Evolutionary conservation across 1,140 invertebrate species (phyloP).

Genomic region (Drosophila tani): DNA sequence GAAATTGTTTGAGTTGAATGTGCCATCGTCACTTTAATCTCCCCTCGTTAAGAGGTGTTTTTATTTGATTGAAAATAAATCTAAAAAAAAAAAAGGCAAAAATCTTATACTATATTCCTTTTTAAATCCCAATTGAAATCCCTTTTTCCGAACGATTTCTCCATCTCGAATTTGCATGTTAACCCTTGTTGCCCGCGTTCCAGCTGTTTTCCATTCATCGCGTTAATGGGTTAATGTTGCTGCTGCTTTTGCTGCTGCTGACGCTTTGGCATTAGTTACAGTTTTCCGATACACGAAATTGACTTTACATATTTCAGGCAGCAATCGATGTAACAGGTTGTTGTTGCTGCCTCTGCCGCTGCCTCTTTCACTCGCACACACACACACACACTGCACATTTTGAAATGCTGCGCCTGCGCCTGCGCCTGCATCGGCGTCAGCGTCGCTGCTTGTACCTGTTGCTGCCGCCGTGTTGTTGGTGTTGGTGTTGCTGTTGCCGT

Average conservation of each 20-base stretch:
- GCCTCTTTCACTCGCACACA: conserved; percentile 32
- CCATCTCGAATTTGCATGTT: not conserved
- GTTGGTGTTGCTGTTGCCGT: too few relatives aligned
- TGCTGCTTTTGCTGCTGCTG: conserved; percentile 37
- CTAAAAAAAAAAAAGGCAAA: too few relatives aligned
- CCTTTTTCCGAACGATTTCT: not conserved
- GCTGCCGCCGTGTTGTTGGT: conserved; percentile 31
- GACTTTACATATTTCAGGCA: conserved; percentile 79
- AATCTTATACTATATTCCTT: too few relatives aligned
- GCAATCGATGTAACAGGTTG: conserved; percentile 72
- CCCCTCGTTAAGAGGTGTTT: too few relatives aligned
- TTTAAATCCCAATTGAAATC: not conserved
- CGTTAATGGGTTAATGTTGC: conserved; percentile 58
- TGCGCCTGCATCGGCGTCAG: conserved; percentile 11
- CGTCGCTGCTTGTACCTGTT: conserved; percentile 65
- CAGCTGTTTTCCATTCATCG: conserved; percentile 22
- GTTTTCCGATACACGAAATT: conserved; percentile 75
- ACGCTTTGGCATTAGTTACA: conserved; percentile 76
- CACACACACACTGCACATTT: conserved; percentile 23
- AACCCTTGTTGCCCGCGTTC: conserved; percentile 1
- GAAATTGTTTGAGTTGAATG: too few relatives aligned
- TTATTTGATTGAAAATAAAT: too few relatives aligned
- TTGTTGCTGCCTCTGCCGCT: conserved; percentile 33
- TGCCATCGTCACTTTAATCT: too few relatives aligned
- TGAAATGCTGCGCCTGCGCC: conserved; percentile 34